phyloP scores from a whole-genome alignment of 2,113 vertebrate species.

The Rostratula benghalensis region DNA sequence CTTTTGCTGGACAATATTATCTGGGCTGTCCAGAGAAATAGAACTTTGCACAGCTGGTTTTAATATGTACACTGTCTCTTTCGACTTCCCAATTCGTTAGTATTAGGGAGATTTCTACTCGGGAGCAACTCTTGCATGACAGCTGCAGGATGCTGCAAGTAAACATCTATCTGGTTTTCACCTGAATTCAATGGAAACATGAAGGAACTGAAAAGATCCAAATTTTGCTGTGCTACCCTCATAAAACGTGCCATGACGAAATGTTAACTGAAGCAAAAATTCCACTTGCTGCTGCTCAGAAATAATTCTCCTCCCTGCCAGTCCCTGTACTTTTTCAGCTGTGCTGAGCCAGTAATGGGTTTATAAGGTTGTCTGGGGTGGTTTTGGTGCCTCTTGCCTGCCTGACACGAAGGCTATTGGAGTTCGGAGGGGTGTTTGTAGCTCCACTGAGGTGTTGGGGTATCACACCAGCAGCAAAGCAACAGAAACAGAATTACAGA shows the following conservation, averaged over 20 bases:
- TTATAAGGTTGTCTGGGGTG: neutral
- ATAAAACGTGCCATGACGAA: neutral
- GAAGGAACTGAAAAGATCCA: neutral
- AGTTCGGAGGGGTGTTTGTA: neutral
- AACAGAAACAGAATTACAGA: no score
- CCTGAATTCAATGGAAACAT: neutral
- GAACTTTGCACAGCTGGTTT: neutral
- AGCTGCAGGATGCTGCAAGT: neutral
- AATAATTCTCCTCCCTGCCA: neutral
- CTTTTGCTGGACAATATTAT: neutral
- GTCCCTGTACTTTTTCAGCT: neutral
- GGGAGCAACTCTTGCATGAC: neutral
- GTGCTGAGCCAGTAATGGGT: neutral
- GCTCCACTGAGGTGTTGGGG: neutral
- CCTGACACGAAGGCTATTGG: neutral
- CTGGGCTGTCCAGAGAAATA: neutral
- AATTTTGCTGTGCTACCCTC: neutral
- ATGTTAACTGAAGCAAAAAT: neutral
- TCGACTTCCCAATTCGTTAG: neutral
- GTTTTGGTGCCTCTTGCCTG: neutral
- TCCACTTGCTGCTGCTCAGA: neutral
- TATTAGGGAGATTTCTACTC: neutral
- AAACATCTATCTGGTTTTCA: neutral
- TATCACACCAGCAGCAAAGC: neutral
- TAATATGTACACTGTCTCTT: neutral